phyloP scores from a whole-genome alignment of 2,888 invertebrate species.

The Furcula furcula region DNA sequence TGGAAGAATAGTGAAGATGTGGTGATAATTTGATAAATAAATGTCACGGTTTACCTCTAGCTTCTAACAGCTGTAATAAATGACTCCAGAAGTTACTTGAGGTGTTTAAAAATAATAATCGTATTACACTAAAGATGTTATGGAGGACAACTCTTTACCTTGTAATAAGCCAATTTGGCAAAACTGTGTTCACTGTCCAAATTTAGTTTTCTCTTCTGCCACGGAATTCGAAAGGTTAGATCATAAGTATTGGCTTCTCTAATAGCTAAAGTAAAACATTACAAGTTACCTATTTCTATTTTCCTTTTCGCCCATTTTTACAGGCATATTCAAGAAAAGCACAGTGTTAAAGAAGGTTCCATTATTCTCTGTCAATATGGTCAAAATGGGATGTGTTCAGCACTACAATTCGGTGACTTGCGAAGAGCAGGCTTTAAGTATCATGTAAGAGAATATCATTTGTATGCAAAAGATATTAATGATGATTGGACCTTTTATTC shows the following conservation, averaged over 20 bases:
- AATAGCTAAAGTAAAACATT: not conserved
- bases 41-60: too few relatives aligned
- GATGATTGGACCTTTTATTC: conserved; percentile 93
- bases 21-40: too few relatives aligned
- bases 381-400: conserved; percentile 91
- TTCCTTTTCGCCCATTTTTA: conserved; percentile 33
- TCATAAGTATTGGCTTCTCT: not conserved
- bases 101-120: conserved; percentile 12
- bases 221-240: conserved; percentile 83
- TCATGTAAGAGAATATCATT: conserved; percentile 88
- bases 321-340: conserved; percentile 90
- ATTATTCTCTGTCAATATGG: conserved; percentile 94
- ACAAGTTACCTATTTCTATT: conserved; percentile 2
- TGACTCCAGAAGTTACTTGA: too few relatives aligned
- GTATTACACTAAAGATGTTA: conserved; percentile 62
- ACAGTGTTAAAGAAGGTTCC: conserved; percentile 92
- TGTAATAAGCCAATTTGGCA: conserved; percentile 80
- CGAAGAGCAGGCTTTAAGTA: conserved; percentile 93
- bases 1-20: too few relatives aligned
- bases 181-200: conserved; percentile 83
- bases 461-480: conserved; percentile 55
- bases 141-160: conserved; percentile 67
- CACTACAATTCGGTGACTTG: conserved; percentile 94
- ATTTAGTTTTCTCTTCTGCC: conserved; percentile 78
- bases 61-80: too few relatives aligned